A percentile compares a stretch with the other conserved stretches of the same genome.
phyloP scores from a whole-genome alignment of 2,797 vertebrate species.

The Clarias fuscus region DNA sequence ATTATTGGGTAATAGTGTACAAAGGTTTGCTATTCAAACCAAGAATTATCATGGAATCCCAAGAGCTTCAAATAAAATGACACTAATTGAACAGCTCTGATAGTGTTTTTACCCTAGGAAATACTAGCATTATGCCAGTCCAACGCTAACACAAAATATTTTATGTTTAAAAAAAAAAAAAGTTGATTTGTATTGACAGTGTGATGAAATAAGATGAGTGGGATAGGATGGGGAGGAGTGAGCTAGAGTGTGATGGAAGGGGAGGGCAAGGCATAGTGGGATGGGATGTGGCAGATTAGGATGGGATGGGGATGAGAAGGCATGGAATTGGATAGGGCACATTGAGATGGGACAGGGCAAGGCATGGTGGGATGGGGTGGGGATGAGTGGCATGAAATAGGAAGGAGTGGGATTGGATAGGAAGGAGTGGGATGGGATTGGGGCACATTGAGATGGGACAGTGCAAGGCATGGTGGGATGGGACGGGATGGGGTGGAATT shows the following conservation, averaged over 20 bases:
- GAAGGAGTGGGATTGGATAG: background rate
- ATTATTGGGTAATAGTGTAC: background rate
- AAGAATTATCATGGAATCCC: background rate
- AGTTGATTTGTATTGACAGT: background rate
- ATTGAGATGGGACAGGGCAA: background rate
- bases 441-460: too few species aligned
- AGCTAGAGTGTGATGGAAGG: background rate
- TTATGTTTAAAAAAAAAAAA: background rate
- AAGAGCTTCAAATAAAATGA: background rate
- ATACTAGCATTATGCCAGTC: background rate
- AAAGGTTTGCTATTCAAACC: background rate
- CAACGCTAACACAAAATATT: background rate
- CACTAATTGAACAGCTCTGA: background rate
- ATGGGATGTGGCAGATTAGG: background rate
- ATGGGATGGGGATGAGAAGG: background rate
- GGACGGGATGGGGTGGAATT: too few species aligned
- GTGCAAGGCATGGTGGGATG: too few species aligned
- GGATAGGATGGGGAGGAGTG: too few species aligned
- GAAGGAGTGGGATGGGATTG: too few species aligned
- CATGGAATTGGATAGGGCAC: background rate
- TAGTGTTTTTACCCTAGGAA: background rate
- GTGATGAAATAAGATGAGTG: too few species aligned
- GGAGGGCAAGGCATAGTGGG: background rate
- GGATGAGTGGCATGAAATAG: background rate
- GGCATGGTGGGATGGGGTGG: background rate